Evolutionary conservation across 2,888 invertebrate genomes (phyloP).

Genomic region (Microlaimidae sp.): DNA sequence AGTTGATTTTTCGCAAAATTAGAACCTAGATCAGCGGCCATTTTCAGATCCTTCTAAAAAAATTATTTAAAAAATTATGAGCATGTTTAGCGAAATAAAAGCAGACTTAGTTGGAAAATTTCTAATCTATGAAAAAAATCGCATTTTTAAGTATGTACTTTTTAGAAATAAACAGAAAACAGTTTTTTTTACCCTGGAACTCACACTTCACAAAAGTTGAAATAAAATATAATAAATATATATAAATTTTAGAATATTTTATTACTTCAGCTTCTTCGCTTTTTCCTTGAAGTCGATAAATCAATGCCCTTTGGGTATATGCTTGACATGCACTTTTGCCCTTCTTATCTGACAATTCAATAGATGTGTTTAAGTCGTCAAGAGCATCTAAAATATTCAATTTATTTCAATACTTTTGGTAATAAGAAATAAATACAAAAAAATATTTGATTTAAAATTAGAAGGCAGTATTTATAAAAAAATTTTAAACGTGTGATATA

Average conservation of each 20-base stretch:
- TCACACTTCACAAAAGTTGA: too few relatives aligned
- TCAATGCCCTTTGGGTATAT: conserved; percentile 61
- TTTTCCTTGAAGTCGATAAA: conserved; percentile 52
- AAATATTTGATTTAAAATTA: too few relatives aligned
- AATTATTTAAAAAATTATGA: not conserved
- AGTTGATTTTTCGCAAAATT: conserved; percentile 65
- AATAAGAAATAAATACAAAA: too few relatives aligned
- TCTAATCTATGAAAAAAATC: too few relatives aligned
- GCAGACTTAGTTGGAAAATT: too few relatives aligned
- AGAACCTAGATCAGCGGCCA: conserved; percentile 63
- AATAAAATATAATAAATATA: conserved; percentile 2
- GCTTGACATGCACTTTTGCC: conserved; percentile 55
- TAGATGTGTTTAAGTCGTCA: conserved; percentile 42
- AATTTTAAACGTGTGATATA: too few relatives aligned
- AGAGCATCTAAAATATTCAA: conserved; percentile 20
- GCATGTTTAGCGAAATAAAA: too few relatives aligned
- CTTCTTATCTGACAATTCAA: conserved; percentile 49
- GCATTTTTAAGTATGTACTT: too few relatives aligned
- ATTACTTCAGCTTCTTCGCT: conserved; percentile 48
- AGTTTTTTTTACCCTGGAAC: conserved; percentile 6
- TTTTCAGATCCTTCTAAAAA: conserved; percentile 51
- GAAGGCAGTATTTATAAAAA: too few relatives aligned
- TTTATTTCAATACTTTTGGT: too few relatives aligned
- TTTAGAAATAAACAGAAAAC: too few relatives aligned
- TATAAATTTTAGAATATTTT: not conserved